A percentile compares a stretch with the other conserved stretches of the same genome.
phyloP scores from a whole-genome alignment of 2,797 vertebrate species.

The Phataginus tetradactyla region DNA sequence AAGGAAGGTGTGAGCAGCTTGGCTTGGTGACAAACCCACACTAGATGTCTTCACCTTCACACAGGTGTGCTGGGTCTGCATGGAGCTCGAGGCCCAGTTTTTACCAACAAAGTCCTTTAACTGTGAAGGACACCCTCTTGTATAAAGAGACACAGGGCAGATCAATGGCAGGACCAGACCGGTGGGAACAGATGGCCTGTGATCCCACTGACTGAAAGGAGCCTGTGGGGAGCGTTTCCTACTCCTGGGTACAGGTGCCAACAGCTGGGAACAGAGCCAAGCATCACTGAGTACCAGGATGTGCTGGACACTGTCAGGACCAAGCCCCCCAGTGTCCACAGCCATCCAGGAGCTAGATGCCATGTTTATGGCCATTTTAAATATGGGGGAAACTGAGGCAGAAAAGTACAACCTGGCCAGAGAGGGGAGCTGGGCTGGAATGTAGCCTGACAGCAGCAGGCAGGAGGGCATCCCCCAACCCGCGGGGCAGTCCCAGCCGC shows the following conservation, averaged over 20 bases:
- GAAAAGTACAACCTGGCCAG: not conserved
- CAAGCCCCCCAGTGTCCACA: not conserved
- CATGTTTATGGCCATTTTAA: not conserved
- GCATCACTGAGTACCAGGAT: accelerated
- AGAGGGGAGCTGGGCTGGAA: not conserved
- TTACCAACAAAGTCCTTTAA: not conserved
- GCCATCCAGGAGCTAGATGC: too few relatives aligned
- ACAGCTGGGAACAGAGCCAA: not conserved
- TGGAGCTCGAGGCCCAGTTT: too few relatives aligned
- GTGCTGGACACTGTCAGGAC: too few relatives aligned
- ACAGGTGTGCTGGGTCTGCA: accelerated
- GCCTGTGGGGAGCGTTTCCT: not conserved
- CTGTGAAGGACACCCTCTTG: not conserved
- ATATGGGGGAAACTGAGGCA: not conserved
- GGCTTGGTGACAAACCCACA: not conserved
- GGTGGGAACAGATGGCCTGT: accelerated
- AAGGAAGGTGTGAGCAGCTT: not conserved
- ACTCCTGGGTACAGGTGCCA: not conserved
- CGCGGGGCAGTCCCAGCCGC: not conserved
- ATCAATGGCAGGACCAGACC: not conserved
- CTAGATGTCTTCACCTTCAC: not conserved
- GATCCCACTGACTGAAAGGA: accelerated
- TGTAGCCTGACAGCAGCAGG: too few relatives aligned
- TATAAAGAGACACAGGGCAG: not conserved
- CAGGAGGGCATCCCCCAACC: accelerated